Conservation (phyloP, 2,113 vertebrate species). For the Cephalopterus ornatus region DNA sequence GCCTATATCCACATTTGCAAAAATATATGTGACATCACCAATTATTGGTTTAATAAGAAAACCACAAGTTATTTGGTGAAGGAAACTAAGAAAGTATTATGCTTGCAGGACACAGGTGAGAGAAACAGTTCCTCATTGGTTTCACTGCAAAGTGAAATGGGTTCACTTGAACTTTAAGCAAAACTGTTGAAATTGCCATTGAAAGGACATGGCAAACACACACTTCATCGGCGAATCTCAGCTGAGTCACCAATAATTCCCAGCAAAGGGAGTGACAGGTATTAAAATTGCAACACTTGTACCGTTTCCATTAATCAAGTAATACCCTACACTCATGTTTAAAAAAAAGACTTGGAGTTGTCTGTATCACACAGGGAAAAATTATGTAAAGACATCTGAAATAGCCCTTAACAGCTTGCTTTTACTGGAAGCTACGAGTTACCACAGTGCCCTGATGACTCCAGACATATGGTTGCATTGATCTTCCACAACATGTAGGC, state of each 20-base stretch:
- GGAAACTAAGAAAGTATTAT: neutral
- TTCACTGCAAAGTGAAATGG: neutral
- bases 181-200: neutral
- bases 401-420: neutral
- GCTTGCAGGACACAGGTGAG: rapidly evolving
- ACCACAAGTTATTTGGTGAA: neutral
- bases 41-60: neutral
- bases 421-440: neutral
- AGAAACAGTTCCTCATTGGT: neutral
- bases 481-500: neutral
- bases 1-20: neutral
- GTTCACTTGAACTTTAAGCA: neutral
- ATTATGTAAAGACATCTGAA: neutral
- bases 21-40: neutral
- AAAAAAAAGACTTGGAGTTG: neutral
- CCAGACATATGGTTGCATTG: neutral
- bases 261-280: neutral
- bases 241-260: neutral
- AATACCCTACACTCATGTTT: neutral
- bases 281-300: neutral
- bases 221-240: neutral
- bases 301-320: neutral
- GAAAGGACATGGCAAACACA: neutral
- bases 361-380: neutral
- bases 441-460: neutral